Base-by-base conservation (phyloP, 23 tunicate species). In the Styela plicata region DNA sequence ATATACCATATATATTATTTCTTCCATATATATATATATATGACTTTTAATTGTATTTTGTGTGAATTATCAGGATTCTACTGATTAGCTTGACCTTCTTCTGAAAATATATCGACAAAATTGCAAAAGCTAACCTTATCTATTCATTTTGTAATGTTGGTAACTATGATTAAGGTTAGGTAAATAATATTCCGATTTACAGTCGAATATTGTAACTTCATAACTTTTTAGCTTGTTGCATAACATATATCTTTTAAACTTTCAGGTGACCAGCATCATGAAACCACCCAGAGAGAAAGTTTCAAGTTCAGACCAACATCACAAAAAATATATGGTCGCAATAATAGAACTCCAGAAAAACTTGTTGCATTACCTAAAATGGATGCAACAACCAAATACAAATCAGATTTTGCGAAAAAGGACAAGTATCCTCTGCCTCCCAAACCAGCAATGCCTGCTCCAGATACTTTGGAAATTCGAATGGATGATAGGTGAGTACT, bases 381-480 rank as follows among this genome's bases (percentile, higher is more conserved):
- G 97, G 91, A 87, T 63, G 36, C 84, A 16, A 63, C 67, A 34
- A 87, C 89, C 26, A 92, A 87, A 68, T 92, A 92, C 66, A 85
- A 92, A 66, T 69, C 91, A 26, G 97, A 92, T 80, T 92, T 83
- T 76, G 85, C 86, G 21, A 64, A 64, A 1, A 62, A 80, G n/a
- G 66, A 82, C 24, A 80, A 84, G n/a, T 86, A 63, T 65, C 85
- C 77, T 21, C 3, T 36, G 25, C 97, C 97, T 0, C 90, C 88
- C 1, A 92, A 92, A 87, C 88, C 86, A 13, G 44, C 79, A 17
- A 74, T 85, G 7, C 97, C 97, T 24, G 97, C 97, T 22, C 97
- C 97, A n/a, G 91, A 74, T 52, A 92, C 97, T 28, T 81, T 92
- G 52, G 87, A 92, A 62, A 85, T 92, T 1, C 83, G 84, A 80